These are phyloP conservation scores for Eupithecia pulchellata DNA, from an alignment of 2,888 invertebrate species.

Conservation along the genomic window DNA sequence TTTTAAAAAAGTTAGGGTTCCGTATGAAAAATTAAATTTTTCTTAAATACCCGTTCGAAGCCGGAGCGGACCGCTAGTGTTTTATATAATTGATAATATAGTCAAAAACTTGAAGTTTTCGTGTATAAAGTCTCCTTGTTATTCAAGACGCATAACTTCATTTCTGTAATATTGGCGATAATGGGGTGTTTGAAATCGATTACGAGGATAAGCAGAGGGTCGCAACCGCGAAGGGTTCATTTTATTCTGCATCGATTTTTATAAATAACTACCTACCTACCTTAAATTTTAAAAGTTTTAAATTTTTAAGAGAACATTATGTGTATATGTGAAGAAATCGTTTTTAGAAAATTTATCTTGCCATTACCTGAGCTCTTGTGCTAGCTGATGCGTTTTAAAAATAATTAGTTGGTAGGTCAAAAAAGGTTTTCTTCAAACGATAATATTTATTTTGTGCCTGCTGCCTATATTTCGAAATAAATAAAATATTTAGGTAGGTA, in stretches of 20 bases:
- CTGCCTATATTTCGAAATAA: neutral
- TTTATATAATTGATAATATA: no score
- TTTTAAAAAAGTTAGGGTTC: no score
- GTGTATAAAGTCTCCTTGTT: neutral
- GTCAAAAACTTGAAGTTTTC: no score
- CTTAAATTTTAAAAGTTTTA: neutral
- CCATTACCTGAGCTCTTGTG: no score
- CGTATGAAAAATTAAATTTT: no score
- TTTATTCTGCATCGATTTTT: neutral
- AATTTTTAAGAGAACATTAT: neutral
- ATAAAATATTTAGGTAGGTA: neutral
- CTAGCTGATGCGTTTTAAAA: neutral
- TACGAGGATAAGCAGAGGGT: slow-evolving; percentile 8
- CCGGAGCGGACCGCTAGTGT: no score
- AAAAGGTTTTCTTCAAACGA: neutral
- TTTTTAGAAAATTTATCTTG: no score
- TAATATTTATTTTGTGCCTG: neutral
- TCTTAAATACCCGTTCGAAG: no score
- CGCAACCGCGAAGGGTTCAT: neutral
- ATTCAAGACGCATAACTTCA: slow-evolving; percentile 3
- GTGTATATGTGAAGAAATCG: neutral
- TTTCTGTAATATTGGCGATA: slow-evolving; percentile 7
- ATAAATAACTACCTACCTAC: neutral
- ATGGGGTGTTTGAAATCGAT: slow-evolving; percentile 12
- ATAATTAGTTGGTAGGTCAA: neutral